phyloP scores from a whole-genome alignment of 2,888 invertebrate genomes.

The Mimumesa dahlbomi region DNA sequence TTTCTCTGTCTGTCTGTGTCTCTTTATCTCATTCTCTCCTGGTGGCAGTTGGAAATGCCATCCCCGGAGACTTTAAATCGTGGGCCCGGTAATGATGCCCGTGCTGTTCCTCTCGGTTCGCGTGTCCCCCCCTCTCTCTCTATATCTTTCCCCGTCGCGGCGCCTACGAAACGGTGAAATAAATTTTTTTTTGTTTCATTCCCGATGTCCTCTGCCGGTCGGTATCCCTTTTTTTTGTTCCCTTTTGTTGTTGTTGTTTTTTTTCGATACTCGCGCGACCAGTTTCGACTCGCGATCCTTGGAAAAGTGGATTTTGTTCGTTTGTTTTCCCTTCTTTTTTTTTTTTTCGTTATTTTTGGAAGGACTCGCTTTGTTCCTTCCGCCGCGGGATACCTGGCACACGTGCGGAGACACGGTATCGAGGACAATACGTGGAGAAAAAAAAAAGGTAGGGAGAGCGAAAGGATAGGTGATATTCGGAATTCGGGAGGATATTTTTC shows the following conservation, averaged over 20 bases:
- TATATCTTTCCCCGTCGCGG: constrained; percentile 1
- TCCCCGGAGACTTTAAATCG: constrained; percentile 57
- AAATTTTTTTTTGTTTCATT: constrained; percentile 41
- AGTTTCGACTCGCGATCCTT: constrained; percentile 36
- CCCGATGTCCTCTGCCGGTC: constrained; percentile 2
- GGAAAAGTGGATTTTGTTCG: constrained; percentile 19
- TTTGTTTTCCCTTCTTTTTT: too few species aligned
- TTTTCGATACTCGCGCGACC: constrained; percentile 35
- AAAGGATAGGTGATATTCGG: too few species aligned
- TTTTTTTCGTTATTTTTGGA: constrained; percentile 3
- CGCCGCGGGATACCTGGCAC: too few species aligned
- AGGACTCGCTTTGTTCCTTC: too few species aligned
- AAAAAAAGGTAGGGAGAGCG: too few species aligned
- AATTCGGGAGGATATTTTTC: too few species aligned
- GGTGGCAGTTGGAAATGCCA: constrained; percentile 74
- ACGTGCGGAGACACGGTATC: too few species aligned
- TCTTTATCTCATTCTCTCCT: constrained; percentile 42
- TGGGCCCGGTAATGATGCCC: constrained; percentile 36
- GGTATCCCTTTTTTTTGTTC: too few species aligned
- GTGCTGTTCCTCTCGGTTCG: constrained; percentile 8
- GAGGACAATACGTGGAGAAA: too few species aligned
- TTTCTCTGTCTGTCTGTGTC: constrained; percentile 9
- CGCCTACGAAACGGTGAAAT: constrained; percentile 35
- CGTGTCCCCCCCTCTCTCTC: background rate
- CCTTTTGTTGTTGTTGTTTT: background rate